Evolutionary conservation across 2,113 vertebrate species (phyloP).

Genomic region (Pholis gunnellus): DNA sequence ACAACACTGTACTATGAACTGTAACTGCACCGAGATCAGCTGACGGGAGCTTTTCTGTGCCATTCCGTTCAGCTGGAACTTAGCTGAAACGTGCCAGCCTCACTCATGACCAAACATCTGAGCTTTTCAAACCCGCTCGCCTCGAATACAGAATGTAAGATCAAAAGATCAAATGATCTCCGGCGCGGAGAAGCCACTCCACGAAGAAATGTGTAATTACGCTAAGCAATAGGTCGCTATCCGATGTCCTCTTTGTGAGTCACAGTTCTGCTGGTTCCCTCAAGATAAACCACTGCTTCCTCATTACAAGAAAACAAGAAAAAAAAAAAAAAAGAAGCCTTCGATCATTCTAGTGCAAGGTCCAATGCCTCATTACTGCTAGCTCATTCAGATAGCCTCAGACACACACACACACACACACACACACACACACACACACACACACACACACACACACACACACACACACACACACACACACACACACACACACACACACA

Average conservation of each 20-base stretch:
- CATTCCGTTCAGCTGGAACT: slow-evolving; percentile 15
- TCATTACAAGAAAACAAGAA: slow-evolving; percentile 43
- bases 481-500: slow-evolving; percentile 8
- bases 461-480: neutral
- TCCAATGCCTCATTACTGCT: slow-evolving; percentile 56
- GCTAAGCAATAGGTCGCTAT: slow-evolving; percentile 31
- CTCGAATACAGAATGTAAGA: slow-evolving; percentile 17
- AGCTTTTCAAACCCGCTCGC: slow-evolving; percentile 8
- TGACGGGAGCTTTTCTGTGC: slow-evolving; percentile 23
- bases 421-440: neutral
- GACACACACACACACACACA: slow-evolving; percentile 27
- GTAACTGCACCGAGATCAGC: slow-evolving; percentile 23
- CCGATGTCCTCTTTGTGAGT: slow-evolving; percentile 26
- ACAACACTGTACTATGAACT: slow-evolving; percentile 22
- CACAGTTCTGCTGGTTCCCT: slow-evolving; percentile 39
- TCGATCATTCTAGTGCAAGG: slow-evolving; percentile 48
- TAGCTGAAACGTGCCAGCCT: slow-evolving; percentile 35
- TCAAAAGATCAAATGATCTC: neutral
- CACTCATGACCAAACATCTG: slow-evolving; percentile 10
- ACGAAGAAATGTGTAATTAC: slow-evolving; percentile 33
- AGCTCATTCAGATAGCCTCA: slow-evolving; percentile 19
- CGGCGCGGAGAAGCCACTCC: slow-evolving; percentile 18
- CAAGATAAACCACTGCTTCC: slow-evolving; percentile 40
- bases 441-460: too few relatives aligned
- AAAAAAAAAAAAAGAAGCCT: slow-evolving; percentile 43